phyloP scores from a whole-genome alignment of 2,113 vertebrate species.

The Sminthopsis crassicaudata region DNA sequence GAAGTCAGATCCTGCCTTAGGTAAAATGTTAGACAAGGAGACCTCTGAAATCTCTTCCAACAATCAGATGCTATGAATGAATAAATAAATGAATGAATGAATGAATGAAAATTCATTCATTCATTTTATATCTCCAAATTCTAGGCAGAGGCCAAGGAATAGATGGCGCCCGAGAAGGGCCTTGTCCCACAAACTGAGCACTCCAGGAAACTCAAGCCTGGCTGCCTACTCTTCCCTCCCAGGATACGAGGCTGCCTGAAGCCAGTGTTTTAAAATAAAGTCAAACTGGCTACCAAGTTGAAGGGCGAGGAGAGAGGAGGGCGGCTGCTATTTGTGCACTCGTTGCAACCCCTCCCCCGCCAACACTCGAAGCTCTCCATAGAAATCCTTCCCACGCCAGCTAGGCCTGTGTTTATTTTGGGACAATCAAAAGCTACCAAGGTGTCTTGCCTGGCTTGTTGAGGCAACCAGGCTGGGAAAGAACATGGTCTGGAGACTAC shows the following conservation, averaged over 20 bases:
- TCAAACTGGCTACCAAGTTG: neutral
- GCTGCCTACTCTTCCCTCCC: neutral
- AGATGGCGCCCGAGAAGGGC: neutral
- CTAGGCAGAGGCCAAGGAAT: neutral
- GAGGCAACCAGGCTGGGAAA: neutral
- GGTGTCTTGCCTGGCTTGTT: neutral
- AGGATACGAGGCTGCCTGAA: neutral
- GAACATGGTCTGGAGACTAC: neutral
- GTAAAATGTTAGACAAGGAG: neutral
- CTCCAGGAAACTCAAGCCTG: neutral
- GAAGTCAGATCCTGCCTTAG: neutral
- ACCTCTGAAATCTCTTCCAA: neutral
- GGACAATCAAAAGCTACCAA: neutral
- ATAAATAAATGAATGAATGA: neutral
- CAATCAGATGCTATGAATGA: neutral
- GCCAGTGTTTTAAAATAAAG: neutral
- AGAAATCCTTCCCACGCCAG: neutral
- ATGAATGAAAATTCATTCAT: neutral
- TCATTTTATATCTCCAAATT: neutral
- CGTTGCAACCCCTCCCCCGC: neutral
- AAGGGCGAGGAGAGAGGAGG: neutral
- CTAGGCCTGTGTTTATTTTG: constrained; percentile 1
- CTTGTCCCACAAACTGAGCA: neutral
- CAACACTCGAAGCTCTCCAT: neutral
- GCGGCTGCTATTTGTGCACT: neutral